Evolutionary conservation across 2,113 vertebrate species (phyloP), one percentile per base, ranked within the genome.

Genomic region (Paramisgurnus dabryanus): DNA sequence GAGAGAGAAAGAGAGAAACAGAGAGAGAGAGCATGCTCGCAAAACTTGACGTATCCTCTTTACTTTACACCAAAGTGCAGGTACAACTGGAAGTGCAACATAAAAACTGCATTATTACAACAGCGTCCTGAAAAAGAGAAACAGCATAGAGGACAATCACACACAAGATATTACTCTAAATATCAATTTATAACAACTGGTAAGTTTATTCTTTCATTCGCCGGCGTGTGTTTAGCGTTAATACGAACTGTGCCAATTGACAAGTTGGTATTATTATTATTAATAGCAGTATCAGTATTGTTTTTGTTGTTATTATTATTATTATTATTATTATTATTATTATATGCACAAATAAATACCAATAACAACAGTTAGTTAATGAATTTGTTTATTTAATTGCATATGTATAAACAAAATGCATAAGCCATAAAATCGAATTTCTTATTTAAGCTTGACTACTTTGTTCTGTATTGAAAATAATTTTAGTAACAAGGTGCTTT

Each of bases 131-230:
- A 39, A 72, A 22, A 57, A 74, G 40, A 11, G 18, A 22, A 74
- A 1, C 12, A 22, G 18, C 6, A 22, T 39, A 45, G 55, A 63
- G 43, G 53, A 68, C 22, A 50, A 11, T 41, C 34, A 41, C 6
- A 49, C 55, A 53, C 17, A 12, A 63, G 58, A 39, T 11, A 80
- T 15, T 66, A 4, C 17, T 79, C 64, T 82, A n/a, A 78, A 69
- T 13, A 57, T 39, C 4, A 18, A 18, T 69, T 11, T 40, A 17
- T 45, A 39, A 64, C 22, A 4, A 76, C 22, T 66, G 82, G 78
- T 83, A 77, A 83, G 82, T 77, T 66, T 58, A 47, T 3, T 17
- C 18, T 53, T 17, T 57, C 6, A 8, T 45, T n/a, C 17, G 55
- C 17, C 2, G n/a, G 17, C 6, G n/a, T 18, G 55, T 58, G 55